phyloP scores from a whole-genome alignment of 2,888 invertebrate species.

The Mayetiola destructor region DNA sequence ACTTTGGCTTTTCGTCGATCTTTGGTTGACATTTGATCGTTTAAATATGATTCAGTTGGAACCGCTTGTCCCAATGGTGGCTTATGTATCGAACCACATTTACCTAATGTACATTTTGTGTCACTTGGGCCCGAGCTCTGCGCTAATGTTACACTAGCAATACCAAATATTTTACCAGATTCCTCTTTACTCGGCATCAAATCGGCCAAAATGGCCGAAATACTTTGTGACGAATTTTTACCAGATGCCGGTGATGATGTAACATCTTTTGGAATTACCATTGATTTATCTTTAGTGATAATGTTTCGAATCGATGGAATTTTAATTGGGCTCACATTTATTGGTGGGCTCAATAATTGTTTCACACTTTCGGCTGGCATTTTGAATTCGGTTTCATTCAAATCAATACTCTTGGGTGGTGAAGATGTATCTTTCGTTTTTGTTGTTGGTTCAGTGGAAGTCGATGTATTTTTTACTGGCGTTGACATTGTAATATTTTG shows the following conservation, averaged over 20 bases:
- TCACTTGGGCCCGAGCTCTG: conserved; percentile 36
- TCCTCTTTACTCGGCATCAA: conserved; percentile 37
- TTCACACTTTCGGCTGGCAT: conserved; percentile 13
- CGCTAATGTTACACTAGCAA: conserved; percentile 35
- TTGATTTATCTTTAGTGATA: not conserved
- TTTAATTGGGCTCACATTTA: not conserved
- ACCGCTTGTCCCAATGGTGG: conserved; percentile 35
- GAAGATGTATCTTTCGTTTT: conserved; percentile 1
- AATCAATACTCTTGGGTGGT: conserved; percentile 14
- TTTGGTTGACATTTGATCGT: conserved; percentile 33
- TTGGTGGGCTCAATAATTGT: conserved; percentile 13
- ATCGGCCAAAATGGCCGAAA: conserved; percentile 21
- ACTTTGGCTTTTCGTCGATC: conserved; percentile 43
- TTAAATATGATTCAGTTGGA: conserved; percentile 32
- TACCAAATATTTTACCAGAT: conserved; percentile 36
- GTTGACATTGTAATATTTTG: conserved; percentile 9
- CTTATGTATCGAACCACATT: conserved; percentile 36
- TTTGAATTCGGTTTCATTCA: conserved; percentile 14
- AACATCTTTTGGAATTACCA: not conserved
- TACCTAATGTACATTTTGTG: conserved; percentile 35
- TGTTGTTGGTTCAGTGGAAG: conserved; percentile 12
- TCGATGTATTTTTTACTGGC: conserved; percentile 11
- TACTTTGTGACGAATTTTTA: not conserved
- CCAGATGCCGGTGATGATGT: not conserved
- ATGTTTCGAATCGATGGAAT: not conserved